These are phyloP conservation scores for Drosophila tani DNA, from an alignment of 1,140 invertebrate species.

Conservation along the genomic window DNA sequence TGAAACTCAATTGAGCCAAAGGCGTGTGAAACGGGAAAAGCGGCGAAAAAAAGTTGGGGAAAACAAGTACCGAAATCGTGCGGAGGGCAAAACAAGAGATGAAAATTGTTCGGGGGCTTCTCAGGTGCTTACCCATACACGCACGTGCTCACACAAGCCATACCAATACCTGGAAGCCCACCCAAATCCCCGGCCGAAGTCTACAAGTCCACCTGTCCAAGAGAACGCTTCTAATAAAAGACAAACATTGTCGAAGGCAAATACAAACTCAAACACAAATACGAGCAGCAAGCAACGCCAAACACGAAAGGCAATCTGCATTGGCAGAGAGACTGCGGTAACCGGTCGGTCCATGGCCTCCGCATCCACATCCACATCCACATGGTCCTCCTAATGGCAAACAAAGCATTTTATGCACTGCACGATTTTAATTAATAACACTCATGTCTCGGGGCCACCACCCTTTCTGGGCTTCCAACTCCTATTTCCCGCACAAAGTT, in stretches of 20 bases:
- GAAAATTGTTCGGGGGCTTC: slow-evolving; percentile 32
- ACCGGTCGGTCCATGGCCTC: slow-evolving; percentile 2
- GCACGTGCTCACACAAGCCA: slow-evolving; percentile 15
- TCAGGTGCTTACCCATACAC: slow-evolving; percentile 17
- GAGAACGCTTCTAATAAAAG: slow-evolving; percentile 74
- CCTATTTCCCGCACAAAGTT: neutral
- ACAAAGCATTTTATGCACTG: slow-evolving; percentile 76
- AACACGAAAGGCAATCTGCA: slow-evolving; percentile 48
- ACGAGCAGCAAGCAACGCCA: slow-evolving; percentile 13
- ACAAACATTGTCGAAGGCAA: slow-evolving; percentile 66
- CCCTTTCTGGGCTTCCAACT: neutral
- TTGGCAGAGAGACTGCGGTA: slow-evolving; percentile 4
- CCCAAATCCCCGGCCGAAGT: slow-evolving; percentile 4
- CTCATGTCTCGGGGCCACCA: slow-evolving; percentile 47
- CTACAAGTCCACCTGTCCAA: slow-evolving; percentile 18
- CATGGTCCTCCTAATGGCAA: slow-evolving; percentile 31
- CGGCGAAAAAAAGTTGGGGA: slow-evolving; percentile 1
- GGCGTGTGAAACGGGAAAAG: slow-evolving; percentile 41
- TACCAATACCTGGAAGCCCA: neutral
- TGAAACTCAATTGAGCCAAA: slow-evolving; percentile 61
- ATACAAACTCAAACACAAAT: slow-evolving; percentile 60
- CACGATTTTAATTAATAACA: slow-evolving; percentile 84
- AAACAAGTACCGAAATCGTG: slow-evolving; percentile 17
- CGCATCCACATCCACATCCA: neutral
- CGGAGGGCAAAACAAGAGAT: slow-evolving; percentile 23